Base-by-base conservation (phyloP, 2,888 invertebrate genomes). In the Hetaerina titia region DNA sequence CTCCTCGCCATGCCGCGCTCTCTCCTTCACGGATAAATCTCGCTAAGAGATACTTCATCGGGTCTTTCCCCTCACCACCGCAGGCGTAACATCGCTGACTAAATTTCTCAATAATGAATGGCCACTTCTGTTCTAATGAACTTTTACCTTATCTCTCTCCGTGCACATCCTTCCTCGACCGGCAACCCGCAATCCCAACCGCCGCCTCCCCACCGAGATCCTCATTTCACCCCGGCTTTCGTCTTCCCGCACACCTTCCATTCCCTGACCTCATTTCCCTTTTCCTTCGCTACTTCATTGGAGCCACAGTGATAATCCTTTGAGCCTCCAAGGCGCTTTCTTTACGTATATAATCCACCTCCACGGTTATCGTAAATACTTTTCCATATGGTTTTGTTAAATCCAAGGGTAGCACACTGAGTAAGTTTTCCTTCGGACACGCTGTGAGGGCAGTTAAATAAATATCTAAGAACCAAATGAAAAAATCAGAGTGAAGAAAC, bases 51-150 rank as follows among this genome's bases (percentile, higher is more conserved):
- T 31, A 25, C 81, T 81, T 81, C 81, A 81, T 81, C 11, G 19
- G 45, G 13, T 22, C 25, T 81, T 15, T 15, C 81, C 13, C 11
- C 31, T 31, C 17, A 15, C 69, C 22, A 22, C 2, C 45, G 45
- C 45, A 45, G 45, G 45, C 45, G 45, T 45, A 25, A 81, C 11
- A 81, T 81, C 81, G 81, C 81, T 31, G 81, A 81, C 25, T 81
- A 81, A 81, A 31, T 81, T 81, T 81, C 81, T 81, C 81, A 81
- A 31, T 81, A 81, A 81, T 81, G 81, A 81, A 81, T 81, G 81
- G 31, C 81, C 81, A 31, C 81, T 81, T 31, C 81, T 31, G 25
- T 81, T 81, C 81, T 31, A 81, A 31, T 31, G 31, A 81, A 81
- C 81, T 81, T 81, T 81, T 81, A 81, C 31, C 81, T 81, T 31